Evolutionary conservation across 2,113 vertebrate genomes (phyloP).

Genomic region (Lasiurus cinereus): DNA sequence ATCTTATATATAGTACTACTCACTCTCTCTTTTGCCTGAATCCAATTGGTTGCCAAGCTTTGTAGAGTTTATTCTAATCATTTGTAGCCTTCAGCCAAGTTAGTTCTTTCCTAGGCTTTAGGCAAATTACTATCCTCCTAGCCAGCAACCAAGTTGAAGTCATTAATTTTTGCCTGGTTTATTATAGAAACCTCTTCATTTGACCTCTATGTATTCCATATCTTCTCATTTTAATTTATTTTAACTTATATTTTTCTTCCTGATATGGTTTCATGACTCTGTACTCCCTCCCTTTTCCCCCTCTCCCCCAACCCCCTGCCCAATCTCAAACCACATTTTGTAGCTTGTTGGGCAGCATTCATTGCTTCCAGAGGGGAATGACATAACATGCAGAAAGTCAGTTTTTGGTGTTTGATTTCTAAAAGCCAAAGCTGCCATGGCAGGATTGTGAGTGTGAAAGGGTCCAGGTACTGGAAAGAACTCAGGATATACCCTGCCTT

Average conservation of each 20-base stretch:
- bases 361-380: not conserved
- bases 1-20: not conserved
- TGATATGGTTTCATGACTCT: not conserved
- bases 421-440: not conserved
- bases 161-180: not conserved
- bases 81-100: not conserved
- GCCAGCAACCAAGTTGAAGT: not conserved
- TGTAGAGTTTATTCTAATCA: not conserved
- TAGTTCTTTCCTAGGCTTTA: not conserved
- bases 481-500: not conserved
- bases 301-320: too few species aligned
- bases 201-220: not conserved
- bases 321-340: not conserved
- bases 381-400: not conserved
- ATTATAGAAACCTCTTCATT: not conserved
- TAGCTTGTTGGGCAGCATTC: not conserved
- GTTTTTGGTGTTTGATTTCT: not conserved
- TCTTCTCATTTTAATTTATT: slow-evolving; percentile 19
- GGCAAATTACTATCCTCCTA: not conserved
- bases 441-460: not conserved
- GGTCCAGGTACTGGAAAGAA: not conserved
- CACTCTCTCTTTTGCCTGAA: not conserved
- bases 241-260: not conserved
- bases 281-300: too few species aligned
- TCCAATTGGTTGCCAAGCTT: not conserved